Evolutionary conservation across 2,797 vertebrate species (phyloP).

Genomic region (Nannoperca australis): DNA sequence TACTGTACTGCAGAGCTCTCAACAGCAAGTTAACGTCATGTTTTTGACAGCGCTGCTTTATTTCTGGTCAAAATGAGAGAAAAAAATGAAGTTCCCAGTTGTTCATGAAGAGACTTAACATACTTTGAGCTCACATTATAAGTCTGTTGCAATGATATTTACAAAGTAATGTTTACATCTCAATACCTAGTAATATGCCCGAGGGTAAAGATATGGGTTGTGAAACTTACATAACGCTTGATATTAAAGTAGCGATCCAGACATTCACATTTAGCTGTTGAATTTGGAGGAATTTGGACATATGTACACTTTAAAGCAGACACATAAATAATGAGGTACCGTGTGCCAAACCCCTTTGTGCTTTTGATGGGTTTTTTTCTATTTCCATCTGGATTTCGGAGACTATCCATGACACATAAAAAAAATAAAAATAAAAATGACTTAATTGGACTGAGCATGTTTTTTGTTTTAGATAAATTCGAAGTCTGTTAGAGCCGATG

Average conservation of each 20-base stretch:
- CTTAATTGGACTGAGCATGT: neutral
- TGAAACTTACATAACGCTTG: neutral
- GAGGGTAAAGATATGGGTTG: neutral
- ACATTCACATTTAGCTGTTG: neutral
- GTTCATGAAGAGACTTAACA: neutral
- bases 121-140: neutral
- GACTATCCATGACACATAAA: neutral
- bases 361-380: neutral
- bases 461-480: neutral
- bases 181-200: neutral
- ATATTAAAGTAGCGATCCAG: neutral
- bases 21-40: constrained; percentile 11
- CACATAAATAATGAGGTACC: neutral
- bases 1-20: constrained; percentile 25
- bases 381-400: neutral
- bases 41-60: constrained; percentile 21
- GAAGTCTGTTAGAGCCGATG: neutral
- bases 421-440: neutral
- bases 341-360: neutral
- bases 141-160: neutral
- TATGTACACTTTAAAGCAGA: neutral
- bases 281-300: neutral
- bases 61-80: neutral
- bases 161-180: neutral
- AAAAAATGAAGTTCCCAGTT: constrained; percentile 1